Evolutionary conservation across 1,140 invertebrate species (phyloP), one percentile per base, ranked within the genome.

Genomic region (Ylistrum balloti): DNA sequence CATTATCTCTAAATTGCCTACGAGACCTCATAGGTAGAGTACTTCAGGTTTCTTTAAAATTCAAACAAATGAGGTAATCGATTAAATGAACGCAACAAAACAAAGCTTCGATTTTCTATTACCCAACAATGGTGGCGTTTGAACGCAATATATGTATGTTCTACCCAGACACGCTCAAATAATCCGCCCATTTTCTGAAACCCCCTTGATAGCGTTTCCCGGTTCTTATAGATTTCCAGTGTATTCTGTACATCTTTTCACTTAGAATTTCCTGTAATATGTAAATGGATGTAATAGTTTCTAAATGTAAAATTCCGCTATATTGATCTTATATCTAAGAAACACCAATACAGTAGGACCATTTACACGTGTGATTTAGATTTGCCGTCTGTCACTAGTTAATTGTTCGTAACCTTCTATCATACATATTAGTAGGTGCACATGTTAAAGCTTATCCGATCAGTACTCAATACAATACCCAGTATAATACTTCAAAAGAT

Each of bases 31-130:
- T 74, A 28, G 56, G 56, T 28, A 74, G 56, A 28, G 28, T 11
- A 74, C n/a, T 17, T 74, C 9, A 38, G n/a, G n/a, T 74, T 3
- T n/a, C 22, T 28, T 74, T 74, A 74, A 9, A n/a, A 74, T 74
- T 74, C 56, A 28, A 28, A 74, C 22, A 74, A 74, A 74, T 1
- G 22, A 1, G 5, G 22, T 74, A 7, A 74, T n/a, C 56, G 1
- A 74, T 74, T 74, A 28, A 22, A 74, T 74, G 22, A 74, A 74
- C n/a, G n/a, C 56, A 74, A 74, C 56, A 28, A 74, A 74, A 74
- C n/a, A 74, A 28, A 74, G 56, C 56, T 74, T 74, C 56, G n/a
- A 74, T 74, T 74, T 74, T 74, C 22, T 28, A 28, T 74, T 74
- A 74, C 56, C n/a, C 56, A 1, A 74, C 56, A 74, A 74, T 74